Evolutionary conservation across 2,113 vertebrate genomes (phyloP), one percentile per base, ranked within the genome.

Genomic region (Dolichallabes microphthalmus): DNA sequence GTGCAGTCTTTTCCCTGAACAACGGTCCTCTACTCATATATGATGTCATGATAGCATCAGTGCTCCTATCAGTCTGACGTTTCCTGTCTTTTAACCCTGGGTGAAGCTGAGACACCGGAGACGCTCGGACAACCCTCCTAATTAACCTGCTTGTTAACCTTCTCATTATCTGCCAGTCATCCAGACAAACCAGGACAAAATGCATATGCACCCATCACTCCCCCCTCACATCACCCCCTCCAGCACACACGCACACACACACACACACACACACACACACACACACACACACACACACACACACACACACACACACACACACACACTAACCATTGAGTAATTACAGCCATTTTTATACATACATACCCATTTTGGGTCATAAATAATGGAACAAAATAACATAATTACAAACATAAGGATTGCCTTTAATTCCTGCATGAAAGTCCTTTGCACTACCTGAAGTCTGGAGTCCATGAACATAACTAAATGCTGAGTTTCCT

Each of bases 1-100:
- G 83, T 89, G 85, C 80, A 73, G 15, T 73, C 58, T 85, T 81
- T 79, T 86, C 87, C 61, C 84, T 80, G 75, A 90, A 75, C 73
- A 90, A 75, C 73, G n/a, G 77, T 71, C 32, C 61, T 39, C 66
- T 81, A 27, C 57, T 55, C 55, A 60, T 80, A 12, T 82, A 82
- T 80, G 86, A 87, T 86, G 82, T 84, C 83, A 86, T 60, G 82
- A 87, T 87, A 88, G 73, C 58, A 87, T 83, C 88, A 86, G 83
- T 58, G 39, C 35, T 74, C 68, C 85, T 78, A 82, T 89, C 88
- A 87, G 64, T 27, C n/a, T 82, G 50, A 80, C 60, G 50, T 84
- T 88, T 82, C 57, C 32, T 60, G 84, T 86, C 58, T 61, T 27
- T 87, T 89, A 81, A 80, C 85, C 53, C 68, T 20, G 17, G 52